Evolutionary conservation across 2,888 invertebrate species (phyloP).

Genomic region (Phymatocera aterrima): DNA sequence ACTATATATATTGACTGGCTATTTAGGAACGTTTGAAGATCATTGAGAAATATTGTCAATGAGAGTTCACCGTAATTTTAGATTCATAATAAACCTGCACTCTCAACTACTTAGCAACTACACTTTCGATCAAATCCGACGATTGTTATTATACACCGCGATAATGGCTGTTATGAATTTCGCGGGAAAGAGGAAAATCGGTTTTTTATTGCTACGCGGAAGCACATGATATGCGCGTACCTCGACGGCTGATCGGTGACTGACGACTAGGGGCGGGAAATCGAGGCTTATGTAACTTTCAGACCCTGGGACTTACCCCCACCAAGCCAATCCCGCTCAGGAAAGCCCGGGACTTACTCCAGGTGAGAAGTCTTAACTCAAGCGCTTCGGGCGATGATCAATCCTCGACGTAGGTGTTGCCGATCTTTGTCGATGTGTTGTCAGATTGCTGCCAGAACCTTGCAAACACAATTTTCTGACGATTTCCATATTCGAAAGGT

Average conservation of each 20-base stretch:
- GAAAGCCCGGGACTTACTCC: constrained; percentile 19
- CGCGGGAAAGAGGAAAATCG: not conserved
- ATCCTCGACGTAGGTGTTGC: not conserved
- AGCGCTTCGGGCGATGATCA: not conserved
- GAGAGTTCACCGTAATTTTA: not conserved
- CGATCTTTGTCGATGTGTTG: not conserved
- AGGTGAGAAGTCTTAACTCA: constrained; percentile 33
- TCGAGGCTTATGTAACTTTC: constrained; percentile 69
- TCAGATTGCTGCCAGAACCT: not conserved
- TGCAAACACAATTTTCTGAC: not conserved
- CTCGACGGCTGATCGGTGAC: constrained; percentile 67
- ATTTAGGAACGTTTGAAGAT: not conserved
- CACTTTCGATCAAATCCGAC: no score
- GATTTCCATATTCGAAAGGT: not conserved
- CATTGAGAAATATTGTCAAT: not conserved
- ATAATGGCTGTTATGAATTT: not conserved
- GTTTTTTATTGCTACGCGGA: constrained; percentile 47
- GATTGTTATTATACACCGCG: no score
- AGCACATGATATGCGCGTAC: constrained; percentile 49
- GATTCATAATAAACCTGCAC: not conserved
- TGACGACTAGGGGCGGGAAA: constrained; percentile 61
- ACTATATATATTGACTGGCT: not conserved
- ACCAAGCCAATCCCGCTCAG: not conserved
- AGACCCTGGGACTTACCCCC: constrained; percentile 39
- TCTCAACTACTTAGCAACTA: not conserved